These are phyloP conservation scores for Burhinus bistriatus DNA, from an alignment of 2,113 vertebrate genomes.

Conservation along the genomic window DNA sequence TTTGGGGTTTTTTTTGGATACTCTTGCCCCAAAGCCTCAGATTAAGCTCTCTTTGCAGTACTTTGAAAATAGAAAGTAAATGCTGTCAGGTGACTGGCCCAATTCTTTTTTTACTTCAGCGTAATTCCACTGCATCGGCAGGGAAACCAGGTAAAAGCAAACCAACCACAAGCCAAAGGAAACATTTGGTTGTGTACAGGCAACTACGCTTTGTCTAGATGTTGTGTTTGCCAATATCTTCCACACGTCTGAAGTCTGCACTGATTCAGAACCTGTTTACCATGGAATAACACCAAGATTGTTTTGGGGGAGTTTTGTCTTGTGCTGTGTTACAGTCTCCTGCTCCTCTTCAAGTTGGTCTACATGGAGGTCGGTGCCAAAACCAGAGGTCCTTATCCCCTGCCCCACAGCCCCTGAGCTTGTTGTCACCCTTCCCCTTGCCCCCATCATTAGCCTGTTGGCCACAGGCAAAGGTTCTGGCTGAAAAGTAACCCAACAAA, in stretches of 20 bases:
- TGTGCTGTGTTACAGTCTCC: background rate
- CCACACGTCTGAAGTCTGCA: background rate
- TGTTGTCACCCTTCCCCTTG: background rate
- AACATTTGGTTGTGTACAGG: background rate
- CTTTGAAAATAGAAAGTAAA: background rate
- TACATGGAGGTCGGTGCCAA: background rate
- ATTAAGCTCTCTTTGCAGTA: background rate
- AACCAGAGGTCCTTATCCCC: background rate
- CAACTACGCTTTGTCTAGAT: background rate
- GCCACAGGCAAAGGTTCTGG: background rate
- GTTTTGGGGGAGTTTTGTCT: background rate
- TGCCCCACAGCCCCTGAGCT: no score
- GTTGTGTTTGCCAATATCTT: background rate
- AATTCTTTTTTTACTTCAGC: background rate
- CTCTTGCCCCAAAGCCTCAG: background rate
- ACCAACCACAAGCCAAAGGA: background rate
- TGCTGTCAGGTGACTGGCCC: background rate
- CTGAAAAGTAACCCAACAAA: background rate
- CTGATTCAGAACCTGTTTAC: background rate
- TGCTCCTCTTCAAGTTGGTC: background rate
- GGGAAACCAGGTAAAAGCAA: background rate
- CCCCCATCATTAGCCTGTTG: fast-evolving
- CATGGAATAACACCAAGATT: background rate
- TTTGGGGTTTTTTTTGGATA: background rate
- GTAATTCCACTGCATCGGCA: background rate